phyloP scores from a whole-genome alignment of 1,140 invertebrate genomes.

The Drosophila gunungcola region DNA sequence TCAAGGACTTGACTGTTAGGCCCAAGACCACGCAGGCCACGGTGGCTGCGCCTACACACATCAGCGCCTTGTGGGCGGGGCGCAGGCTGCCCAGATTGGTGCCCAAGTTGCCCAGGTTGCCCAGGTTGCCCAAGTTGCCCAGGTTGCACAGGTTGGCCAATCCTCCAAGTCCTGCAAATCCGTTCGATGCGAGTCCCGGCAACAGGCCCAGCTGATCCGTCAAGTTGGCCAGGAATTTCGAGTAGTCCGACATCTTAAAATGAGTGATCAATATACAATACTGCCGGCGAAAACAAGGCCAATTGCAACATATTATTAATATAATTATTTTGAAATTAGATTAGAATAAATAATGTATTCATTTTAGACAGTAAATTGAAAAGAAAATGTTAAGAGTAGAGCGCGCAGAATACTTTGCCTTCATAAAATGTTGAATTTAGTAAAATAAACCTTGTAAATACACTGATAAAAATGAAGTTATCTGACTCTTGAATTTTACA shows the following conservation, averaged over 20 bases:
- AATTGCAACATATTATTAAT: too few relatives aligned
- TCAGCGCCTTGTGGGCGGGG: conserved; percentile 30
- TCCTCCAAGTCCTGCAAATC: not conserved
- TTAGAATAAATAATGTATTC: too few relatives aligned
- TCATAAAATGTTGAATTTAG: too few relatives aligned
- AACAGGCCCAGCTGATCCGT: conserved; percentile 11
- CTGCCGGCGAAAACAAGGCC: not conserved
- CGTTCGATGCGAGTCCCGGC: not conserved
- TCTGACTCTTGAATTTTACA: too few relatives aligned
- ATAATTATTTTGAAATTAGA: too few relatives aligned
- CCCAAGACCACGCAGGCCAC: conserved; percentile 35
- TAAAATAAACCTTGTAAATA: too few relatives aligned
- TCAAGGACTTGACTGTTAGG: conserved; percentile 26
- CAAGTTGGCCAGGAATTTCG: conserved; percentile 7
- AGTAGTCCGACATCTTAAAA: conserved; percentile 14
- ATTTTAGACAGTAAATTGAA: too few relatives aligned
- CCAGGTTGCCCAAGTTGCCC: not conserved
- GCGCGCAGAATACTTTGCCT: not conserved
- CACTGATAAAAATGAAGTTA: too few relatives aligned
- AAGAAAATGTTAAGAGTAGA: too few relatives aligned
- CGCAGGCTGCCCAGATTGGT: conserved; percentile 9
- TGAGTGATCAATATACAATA: too few relatives aligned
- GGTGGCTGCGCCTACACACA: conserved; percentile 42
- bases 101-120: conserved; percentile 3
- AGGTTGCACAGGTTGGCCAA: not conserved